phyloP scores from a whole-genome alignment of 2,888 invertebrate genomes.

The Neoitamus cyanurus region DNA sequence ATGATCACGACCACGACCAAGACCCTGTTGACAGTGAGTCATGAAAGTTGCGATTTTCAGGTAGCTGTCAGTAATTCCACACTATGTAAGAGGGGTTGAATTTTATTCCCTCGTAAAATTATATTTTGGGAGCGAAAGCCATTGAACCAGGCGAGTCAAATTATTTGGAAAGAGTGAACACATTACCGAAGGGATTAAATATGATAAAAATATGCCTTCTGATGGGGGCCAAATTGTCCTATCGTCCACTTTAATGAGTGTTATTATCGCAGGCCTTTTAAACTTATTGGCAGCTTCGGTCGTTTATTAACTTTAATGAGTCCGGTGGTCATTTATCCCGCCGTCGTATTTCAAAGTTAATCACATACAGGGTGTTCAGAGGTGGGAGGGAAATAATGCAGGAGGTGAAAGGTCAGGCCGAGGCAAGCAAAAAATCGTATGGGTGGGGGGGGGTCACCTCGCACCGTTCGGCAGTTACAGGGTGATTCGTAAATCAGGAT shows the following conservation, averaged over 20 bases:
- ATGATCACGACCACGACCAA: not conserved
- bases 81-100: not conserved
- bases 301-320: not conserved
- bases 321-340: not conserved
- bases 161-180: not conserved
- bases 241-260: not conserved
- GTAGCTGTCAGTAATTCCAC: constrained; percentile 31
- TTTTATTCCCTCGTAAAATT: constrained; percentile 37
- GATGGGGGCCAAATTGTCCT: not conserved
- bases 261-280: not conserved
- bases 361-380: too few species aligned
- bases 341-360: not conserved
- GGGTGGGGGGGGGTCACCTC: too few species aligned
- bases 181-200: not conserved
- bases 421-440: too few species aligned
- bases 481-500: too few species aligned
- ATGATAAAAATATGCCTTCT: not conserved
- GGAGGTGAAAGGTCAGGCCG: too few species aligned
- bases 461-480: too few species aligned
- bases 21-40: constrained; percentile 22
- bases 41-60: not conserved
- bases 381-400: too few species aligned
- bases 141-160: not conserved
- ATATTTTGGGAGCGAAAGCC: not conserved
- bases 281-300: not conserved